A percentile compares a stretch with the other conserved stretches of the same genome.
Evolutionary conservation across 2,888 invertebrate genomes (phyloP).

Genomic region (Rhopalosiphum nymphaeae): DNA sequence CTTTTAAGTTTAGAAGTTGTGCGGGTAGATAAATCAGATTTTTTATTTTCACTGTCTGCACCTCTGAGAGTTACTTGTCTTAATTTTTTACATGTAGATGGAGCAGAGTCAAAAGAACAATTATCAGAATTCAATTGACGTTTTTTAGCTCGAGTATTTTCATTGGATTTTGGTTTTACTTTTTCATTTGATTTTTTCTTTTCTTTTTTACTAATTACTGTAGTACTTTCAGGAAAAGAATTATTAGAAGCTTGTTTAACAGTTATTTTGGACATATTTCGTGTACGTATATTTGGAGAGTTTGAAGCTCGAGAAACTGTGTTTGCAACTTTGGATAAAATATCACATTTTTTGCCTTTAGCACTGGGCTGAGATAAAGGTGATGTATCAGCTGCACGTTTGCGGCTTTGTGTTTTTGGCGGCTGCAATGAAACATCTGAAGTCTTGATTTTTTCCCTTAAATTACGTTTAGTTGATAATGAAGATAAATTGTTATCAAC

Average conservation of each 20-base stretch:
- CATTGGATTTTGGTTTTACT: neutral
- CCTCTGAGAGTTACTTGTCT: neutral
- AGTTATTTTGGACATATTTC: slow-evolving; percentile 26
- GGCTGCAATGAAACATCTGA: neutral
- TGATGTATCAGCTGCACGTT: slow-evolving; percentile 33
- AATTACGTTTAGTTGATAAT: neutral
- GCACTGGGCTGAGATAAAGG: neutral
- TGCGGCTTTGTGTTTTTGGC: neutral
- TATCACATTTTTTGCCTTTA: slow-evolving; percentile 36
- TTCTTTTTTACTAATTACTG: neutral
- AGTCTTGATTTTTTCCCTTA: slow-evolving; percentile 18
- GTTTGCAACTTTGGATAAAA: slow-evolving; percentile 31
- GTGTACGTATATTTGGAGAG: neutral
- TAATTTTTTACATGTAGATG: slow-evolving; percentile 5
- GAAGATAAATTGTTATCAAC: neutral
- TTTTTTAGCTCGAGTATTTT: slow-evolving; percentile 17
- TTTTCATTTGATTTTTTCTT: neutral
- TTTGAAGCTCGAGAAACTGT: neutral
- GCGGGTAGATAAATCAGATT: neutral
- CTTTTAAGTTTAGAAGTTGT: neutral
- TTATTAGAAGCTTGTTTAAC: slow-evolving; percentile 10
- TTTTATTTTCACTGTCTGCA: neutral
- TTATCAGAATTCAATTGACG: neutral
- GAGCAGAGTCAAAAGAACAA: slow-evolving; percentile 4
- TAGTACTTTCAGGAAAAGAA: neutral